Percentiles rank a stretch among this genome's conserved stretches.
Conservation (phyloP, 2,797 vertebrate species). For the Gymnopithys bicolor region DNA sequence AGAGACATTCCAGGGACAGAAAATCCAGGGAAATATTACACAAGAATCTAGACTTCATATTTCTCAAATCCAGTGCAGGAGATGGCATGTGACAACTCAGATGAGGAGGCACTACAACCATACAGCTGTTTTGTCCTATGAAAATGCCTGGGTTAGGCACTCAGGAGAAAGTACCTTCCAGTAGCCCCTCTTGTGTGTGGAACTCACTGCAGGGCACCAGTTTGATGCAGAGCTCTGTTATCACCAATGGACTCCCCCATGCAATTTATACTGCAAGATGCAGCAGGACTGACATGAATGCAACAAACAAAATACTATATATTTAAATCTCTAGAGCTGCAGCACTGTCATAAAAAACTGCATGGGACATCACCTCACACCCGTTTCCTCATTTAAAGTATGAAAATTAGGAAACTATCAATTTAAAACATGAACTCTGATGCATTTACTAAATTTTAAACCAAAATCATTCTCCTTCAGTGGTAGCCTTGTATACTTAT, state of each 20-base stretch:
- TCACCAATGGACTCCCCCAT: fast-evolving
- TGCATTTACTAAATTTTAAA: not conserved
- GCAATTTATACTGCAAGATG: not conserved
- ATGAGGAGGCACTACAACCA: not conserved
- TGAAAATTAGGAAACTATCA: not conserved
- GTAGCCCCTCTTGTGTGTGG: not conserved
- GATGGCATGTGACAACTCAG: not conserved
- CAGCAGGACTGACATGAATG: not conserved
- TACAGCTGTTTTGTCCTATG: not conserved
- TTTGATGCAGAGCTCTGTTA: not conserved
- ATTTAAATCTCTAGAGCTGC: not conserved
- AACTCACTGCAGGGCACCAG: not conserved
- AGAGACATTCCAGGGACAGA: not conserved
- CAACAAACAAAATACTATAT: fast-evolving
- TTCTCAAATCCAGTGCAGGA: not conserved
- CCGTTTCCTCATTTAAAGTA: not conserved
- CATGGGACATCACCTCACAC: not conserved
- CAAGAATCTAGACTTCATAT: not conserved
- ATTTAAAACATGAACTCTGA: not conserved
- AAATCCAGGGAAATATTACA: not conserved
- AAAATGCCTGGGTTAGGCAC: not conserved
- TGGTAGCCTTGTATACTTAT: not conserved
- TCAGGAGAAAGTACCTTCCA: not conserved
- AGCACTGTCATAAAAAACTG: fast-evolving
- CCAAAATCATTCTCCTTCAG: not conserved